A percentile compares a stretch with the other conserved stretches of the same genome.
Evolutionary conservation across 2,797 vertebrate species (phyloP).

Genomic region (Eurystomus glaucurus): DNA sequence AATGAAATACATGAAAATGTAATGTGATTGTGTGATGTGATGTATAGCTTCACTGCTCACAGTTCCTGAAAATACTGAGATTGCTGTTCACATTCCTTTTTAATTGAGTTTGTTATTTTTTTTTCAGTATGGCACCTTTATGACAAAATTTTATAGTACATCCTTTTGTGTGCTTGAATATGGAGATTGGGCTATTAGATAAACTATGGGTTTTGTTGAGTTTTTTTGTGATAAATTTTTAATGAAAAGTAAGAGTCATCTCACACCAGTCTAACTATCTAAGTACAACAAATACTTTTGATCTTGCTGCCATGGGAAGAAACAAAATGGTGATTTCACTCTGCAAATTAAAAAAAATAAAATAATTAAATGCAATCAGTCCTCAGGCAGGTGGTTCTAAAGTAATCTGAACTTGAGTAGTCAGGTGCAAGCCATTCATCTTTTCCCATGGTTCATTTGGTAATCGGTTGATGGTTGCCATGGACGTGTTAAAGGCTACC

Average conservation of each 20-base stretch:
- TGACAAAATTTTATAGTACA: not conserved
- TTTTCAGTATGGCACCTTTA: not conserved
- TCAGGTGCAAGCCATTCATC: not conserved
- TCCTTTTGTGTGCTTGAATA: not conserved
- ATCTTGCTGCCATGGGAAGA: not conserved
- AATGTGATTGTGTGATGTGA: not conserved
- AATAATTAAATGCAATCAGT: not conserved
- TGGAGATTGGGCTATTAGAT: not conserved
- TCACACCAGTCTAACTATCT: not conserved
- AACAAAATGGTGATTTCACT: not conserved
- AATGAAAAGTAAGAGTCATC: not conserved
- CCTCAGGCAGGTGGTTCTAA: not conserved
- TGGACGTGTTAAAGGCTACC: not conserved
- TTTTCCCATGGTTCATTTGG: not conserved
- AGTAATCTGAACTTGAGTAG: not conserved
- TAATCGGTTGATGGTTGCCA: not conserved
- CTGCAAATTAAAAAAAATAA: not conserved
- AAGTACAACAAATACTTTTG: not conserved
- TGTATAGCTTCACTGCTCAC: not conserved
- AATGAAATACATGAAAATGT: not conserved
- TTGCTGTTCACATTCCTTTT: not conserved
- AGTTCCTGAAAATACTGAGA: not conserved
- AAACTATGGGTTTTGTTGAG: not conserved
- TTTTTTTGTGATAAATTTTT: not conserved
- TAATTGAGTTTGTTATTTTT: not conserved